phyloP scores from a whole-genome alignment of 2,113 vertebrate species.

The Callospermophilus lateralis region DNA sequence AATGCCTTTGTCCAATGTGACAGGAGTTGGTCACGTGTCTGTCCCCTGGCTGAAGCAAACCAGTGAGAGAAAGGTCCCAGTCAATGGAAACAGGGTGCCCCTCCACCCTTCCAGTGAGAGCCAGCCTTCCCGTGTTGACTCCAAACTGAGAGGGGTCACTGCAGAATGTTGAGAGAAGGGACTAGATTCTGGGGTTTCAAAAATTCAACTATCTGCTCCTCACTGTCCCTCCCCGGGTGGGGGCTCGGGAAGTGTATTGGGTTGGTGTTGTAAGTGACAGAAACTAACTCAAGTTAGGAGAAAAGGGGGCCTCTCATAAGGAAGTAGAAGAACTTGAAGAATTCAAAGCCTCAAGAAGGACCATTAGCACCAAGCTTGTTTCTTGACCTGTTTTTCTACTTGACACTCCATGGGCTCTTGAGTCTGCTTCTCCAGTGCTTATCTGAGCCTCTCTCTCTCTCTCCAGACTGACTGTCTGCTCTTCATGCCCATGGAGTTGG shows the following conservation, averaged over 20 bases:
- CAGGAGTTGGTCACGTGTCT: not conserved
- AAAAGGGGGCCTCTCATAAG: not conserved
- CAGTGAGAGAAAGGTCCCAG: not conserved
- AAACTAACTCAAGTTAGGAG: not conserved
- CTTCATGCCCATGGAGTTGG: conserved; percentile 13
- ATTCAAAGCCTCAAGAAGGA: not conserved
- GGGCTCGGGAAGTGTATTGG: not conserved
- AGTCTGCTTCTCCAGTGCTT: not conserved
- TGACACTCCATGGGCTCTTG: not conserved
- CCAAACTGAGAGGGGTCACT: not conserved
- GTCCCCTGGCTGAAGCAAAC: not conserved
- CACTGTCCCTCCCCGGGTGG: too few relatives aligned
- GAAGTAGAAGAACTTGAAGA: not conserved
- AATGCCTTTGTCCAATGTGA: not conserved
- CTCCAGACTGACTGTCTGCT: conserved; percentile 51
- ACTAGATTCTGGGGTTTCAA: not conserved
- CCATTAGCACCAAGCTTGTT: not conserved
- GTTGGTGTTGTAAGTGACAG: not conserved
- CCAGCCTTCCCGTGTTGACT: not conserved
- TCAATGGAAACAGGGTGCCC: not conserved
- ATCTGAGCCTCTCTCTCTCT: not conserved
- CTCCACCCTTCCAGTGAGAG: not conserved
- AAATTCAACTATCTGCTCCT: not conserved
- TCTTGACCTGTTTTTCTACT: not conserved
- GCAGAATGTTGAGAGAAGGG: too few relatives aligned